Conservation (phyloP, 2,888 invertebrate species). For the Mechanitis mazaeus region DNA sequence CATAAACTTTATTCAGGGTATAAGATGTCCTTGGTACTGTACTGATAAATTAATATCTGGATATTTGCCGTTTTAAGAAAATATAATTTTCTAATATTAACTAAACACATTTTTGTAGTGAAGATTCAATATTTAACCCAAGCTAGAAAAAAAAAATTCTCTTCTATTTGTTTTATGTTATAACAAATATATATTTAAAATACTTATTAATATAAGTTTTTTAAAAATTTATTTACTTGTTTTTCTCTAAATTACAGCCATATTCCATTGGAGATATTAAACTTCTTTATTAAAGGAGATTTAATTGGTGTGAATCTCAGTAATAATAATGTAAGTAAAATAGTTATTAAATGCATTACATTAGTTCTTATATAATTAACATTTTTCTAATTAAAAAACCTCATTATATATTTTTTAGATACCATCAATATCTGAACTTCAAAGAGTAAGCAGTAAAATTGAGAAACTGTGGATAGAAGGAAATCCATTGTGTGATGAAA, state of each 20-base stretch:
- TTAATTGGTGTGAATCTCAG: slow-evolving; percentile 58
- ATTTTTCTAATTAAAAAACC: background rate
- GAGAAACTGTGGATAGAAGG: slow-evolving; percentile 67
- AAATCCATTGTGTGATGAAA: slow-evolving; percentile 59
- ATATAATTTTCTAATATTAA: too few relatives aligned
- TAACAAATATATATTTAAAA: too few relatives aligned
- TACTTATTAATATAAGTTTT: too few relatives aligned
- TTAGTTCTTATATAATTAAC: background rate
- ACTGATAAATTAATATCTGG: too few relatives aligned
- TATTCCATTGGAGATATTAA: slow-evolving; percentile 59
- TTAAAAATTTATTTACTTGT: background rate
- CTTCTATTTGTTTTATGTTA: too few relatives aligned
- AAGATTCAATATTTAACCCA: too few relatives aligned
- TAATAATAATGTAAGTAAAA: slow-evolving; percentile 57
- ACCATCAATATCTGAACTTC: slow-evolving; percentile 46
- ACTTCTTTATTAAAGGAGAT: slow-evolving; percentile 66
- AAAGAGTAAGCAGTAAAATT: slow-evolving; percentile 61
- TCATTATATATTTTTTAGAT: slow-evolving; percentile 41
- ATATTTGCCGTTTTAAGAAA: too few relatives aligned
- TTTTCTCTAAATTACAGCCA: slow-evolving; percentile 45
- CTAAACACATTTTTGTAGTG: too few relatives aligned
- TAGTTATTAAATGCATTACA: background rate
- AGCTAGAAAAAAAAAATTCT: too few relatives aligned
- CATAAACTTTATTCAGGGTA: too few relatives aligned
- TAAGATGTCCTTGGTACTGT: too few relatives aligned